Conservation (phyloP, 2,888 invertebrate species). For the Erpobdella octoculata region DNA sequence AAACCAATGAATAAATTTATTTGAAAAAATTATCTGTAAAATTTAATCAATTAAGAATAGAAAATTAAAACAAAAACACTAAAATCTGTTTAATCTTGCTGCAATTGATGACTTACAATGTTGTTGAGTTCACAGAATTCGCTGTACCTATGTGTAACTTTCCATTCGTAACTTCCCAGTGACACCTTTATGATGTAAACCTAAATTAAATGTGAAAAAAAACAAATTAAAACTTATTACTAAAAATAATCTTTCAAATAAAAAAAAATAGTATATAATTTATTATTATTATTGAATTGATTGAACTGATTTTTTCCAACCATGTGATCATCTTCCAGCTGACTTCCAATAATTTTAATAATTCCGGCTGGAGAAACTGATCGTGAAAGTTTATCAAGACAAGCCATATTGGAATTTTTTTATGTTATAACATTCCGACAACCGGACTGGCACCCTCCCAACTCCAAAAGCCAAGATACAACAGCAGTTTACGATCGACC, state of each 20-base stretch:
- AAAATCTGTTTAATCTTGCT: not conserved
- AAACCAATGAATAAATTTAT: no score
- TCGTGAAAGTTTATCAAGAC: constrained; percentile 7
- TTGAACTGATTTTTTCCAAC: no score
- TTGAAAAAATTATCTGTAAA: no score
- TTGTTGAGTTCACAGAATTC: constrained; percentile 83
- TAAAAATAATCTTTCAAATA: no score
- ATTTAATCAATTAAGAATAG: constrained; percentile 7
- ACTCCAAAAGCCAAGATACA: no score
- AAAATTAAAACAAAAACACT: not conserved
- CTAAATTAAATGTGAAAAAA: no score
- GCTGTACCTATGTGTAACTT: constrained; percentile 74
- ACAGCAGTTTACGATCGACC: no score
- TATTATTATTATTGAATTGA: no score
- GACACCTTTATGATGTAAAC: constrained; percentile 51
- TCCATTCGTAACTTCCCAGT: constrained; percentile 60
- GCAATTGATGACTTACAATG: constrained; percentile 40
- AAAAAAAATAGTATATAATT: no score
- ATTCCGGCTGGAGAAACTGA: not conserved
- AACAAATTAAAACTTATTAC: no score
- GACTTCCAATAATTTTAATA: constrained; percentile 24
- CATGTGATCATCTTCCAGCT: constrained; percentile 21
- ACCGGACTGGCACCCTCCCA: no score
- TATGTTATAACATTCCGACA: no score
- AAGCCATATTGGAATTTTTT: constrained; percentile 23